Evolutionary conservation across 2,888 invertebrate genomes (phyloP), one percentile per base, ranked within the genome.

Genomic region (Nipponacmea schrenckii): DNA sequence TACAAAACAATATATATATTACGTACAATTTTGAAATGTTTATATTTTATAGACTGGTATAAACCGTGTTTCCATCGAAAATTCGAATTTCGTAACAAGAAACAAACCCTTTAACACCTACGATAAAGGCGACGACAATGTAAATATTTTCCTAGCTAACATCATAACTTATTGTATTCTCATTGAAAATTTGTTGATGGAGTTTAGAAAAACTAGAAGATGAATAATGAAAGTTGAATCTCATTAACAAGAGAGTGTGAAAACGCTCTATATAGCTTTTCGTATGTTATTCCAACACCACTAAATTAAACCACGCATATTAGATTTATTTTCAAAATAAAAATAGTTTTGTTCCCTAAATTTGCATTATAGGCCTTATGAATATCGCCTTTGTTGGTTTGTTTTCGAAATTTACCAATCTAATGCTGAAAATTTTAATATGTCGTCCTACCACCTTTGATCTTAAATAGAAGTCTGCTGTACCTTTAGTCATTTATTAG

Each of bases 81-180:
- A n/a, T n/a, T n/a, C n/a, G n/a, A n/a, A n/a, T n/a, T n/a, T 24
- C 17, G 50, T 20, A n/a, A 20, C 56, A 56, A 56, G 24, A 56
- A 24, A 20, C 56, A 56, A 56, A 4, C 20, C 20, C 20, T 56
- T 56, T 24, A 20, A 56, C 56, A 56, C 56, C 56, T 56, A 56
- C 56, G 20, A 56, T 24, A 24, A 39, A 39, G 39, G 39, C 56
- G 56, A 56, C 24, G 14, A 24, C 20, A 56, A 56, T 20, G 56
- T 56, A 12, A 56, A 56, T 56, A 56, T 56, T 56, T 56, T 56
- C 24, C 10, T 24, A 56, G 56, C 56, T 56, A 56, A 56, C 56
- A 56, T 56, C 56, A 20, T 56, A 24, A 24, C 24, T 56, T 56
- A 56, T 56, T 56, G 56, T 56, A 56, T 56, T 56, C 20, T 15